These are phyloP conservation scores for Gnatocerus cornutus DNA, from an alignment of 2,888 invertebrate species.

Conservation along the genomic window DNA sequence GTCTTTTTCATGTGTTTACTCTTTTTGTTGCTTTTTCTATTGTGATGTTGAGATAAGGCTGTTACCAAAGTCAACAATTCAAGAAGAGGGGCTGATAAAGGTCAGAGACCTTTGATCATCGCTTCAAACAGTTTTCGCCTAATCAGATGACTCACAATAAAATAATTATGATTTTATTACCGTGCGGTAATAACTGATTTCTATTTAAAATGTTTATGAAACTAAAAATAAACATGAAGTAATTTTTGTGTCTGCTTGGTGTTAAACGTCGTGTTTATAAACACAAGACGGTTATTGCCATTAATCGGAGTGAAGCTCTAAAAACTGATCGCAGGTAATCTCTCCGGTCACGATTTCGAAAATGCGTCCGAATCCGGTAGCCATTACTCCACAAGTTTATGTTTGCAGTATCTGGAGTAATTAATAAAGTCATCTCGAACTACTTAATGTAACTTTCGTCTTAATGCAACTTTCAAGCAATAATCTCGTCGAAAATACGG, in stretches of 20 bases:
- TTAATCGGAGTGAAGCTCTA: no score
- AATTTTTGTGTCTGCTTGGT: neutral
- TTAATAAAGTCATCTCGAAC: constrained; percentile 34
- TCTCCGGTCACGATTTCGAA: neutral
- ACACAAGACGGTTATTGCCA: no score
- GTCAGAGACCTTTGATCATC: no score
- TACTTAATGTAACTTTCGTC: constrained; percentile 34
- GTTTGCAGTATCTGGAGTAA: constrained; percentile 27
- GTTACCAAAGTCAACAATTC: neutral
- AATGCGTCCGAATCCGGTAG: neutral
- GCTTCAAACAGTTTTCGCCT: no score
- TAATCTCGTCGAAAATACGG: constrained; percentile 34
- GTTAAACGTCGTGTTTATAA: no score
- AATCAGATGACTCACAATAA: no score
- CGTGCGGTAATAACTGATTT: no score
- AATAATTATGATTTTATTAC: no score
- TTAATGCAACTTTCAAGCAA: constrained; percentile 41
- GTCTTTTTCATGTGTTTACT: no score
- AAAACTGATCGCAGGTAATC: no score
- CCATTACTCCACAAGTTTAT: constrained; percentile 19
- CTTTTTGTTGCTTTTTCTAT: no score
- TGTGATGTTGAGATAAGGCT: neutral
- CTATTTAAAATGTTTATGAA: constrained; percentile 8
- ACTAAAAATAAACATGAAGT: constrained; percentile 9
- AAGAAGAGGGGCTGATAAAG: no score